These are phyloP conservation scores for Athetis lepigone DNA, from an alignment of 2,888 invertebrate genomes.

Conservation along the genomic window DNA sequence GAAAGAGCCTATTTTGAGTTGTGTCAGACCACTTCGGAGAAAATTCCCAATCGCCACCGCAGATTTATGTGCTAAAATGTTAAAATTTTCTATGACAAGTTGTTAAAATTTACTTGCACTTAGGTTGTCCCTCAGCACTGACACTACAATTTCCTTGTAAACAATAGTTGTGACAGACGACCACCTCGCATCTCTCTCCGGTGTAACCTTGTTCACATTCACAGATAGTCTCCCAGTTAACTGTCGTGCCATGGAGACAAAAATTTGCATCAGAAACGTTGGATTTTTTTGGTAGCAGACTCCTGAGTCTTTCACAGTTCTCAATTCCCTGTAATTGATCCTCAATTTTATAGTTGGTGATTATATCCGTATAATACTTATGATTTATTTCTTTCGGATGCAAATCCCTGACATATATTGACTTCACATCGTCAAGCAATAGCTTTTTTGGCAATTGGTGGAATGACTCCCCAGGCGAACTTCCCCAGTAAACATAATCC, in stretches of 20 bases:
- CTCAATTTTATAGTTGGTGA: background rate
- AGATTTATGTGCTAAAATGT: too few species aligned
- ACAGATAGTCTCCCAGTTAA: background rate
- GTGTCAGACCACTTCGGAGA: too few species aligned
- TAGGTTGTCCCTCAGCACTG: background rate
- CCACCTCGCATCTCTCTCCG: background rate
- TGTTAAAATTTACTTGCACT: background rate
- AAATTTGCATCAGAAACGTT: background rate
- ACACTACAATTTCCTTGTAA: background rate
- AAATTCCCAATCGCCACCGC: too few species aligned
- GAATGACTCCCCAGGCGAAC: background rate
- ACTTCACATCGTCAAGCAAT: background rate
- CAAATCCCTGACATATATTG: too few species aligned
- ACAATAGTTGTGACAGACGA: slow-evolving; percentile 7
- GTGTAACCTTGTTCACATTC: slow-evolving; percentile 3
- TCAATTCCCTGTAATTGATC: background rate
- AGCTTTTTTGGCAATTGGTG: slow-evolving; percentile 6
- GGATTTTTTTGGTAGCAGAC: background rate
- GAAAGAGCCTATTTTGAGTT: too few species aligned
- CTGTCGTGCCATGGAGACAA: slow-evolving; percentile 2
- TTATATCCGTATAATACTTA: background rate
- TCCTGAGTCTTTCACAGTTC: background rate
- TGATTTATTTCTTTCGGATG: background rate
- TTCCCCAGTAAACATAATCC: slow-evolving; percentile 7
- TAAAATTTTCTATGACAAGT: background rate